Base-by-base conservation (phyloP, 92 coral and sea anemone genomes). In the Epizoanthus scotinus region DNA sequence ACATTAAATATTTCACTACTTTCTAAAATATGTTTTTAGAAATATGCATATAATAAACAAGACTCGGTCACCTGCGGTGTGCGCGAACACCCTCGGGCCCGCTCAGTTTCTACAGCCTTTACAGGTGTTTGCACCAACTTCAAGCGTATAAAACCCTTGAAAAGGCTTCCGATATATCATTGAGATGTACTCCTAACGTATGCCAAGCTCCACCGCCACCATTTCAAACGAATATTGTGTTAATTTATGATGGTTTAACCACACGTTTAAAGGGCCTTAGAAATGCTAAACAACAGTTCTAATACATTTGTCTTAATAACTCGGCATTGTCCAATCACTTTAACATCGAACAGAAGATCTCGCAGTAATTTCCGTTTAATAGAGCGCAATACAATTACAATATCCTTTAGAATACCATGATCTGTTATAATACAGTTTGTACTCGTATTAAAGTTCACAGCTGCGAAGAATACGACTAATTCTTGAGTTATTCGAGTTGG, bases 331-430 rank as follows among this genome's bases (percentile, higher is more conserved):
- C 56, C 63, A 9, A 55, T n/a, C 65, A 73, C 63, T 71, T 22
- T 53, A 54, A 50, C 60, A 27, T 57, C 21, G 24, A 71, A 71
- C 79, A 73, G 79, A 73, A 17, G 77, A 54, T 53, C 38, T 54
- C 19, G 64, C 44, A 31, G 63, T 73, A 73, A 73, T 73, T 73
- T 73, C 52, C 28, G n/a, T 5, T 63, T 73, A 73, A 73, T 73
- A 56, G 62, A 15, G 49, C 14, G 3, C 12, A 56, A 12, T 15
- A 73, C 79, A 73, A 73, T 73, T 56, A 24, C 63, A 4, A 55
- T 56, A 56, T 55, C 34, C 78, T 71, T 71, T 52, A 26, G 24
- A 52, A 19, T 3, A 54, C 20, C 34, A 49, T 56, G 64, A 73
- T 63, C 65, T 73, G 79, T 73, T 73, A 27, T 19, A 2, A 26